Evolutionary conservation across 2,888 invertebrate genomes (phyloP).

Genomic region (Rhimphoctona megacephalus): DNA sequence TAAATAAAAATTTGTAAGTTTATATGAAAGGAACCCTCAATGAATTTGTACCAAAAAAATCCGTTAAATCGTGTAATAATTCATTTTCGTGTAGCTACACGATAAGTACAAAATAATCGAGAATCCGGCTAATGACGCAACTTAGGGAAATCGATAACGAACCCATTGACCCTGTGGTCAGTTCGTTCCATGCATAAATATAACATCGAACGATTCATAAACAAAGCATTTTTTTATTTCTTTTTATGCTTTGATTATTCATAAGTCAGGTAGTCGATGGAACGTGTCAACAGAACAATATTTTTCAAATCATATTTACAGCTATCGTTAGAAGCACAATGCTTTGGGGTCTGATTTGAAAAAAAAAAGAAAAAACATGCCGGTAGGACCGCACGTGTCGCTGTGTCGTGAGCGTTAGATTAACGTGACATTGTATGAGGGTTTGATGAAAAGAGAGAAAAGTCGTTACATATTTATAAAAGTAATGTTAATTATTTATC

Average conservation of each 20-base stretch:
- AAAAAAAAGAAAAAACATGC: not conserved
- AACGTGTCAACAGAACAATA: not conserved
- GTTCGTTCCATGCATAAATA: slow-evolving; percentile 66
- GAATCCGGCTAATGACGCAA: slow-evolving; percentile 51
- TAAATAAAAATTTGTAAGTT: no score
- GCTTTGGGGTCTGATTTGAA: not conserved
- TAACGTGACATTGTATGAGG: not conserved
- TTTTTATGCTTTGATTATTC: not conserved
- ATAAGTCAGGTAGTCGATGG: not conserved
- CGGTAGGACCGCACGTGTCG: not conserved
- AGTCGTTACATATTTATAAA: not conserved
- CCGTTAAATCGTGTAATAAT: not conserved
- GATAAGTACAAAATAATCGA: not conserved
- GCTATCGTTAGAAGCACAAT: not conserved
- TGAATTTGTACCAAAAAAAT: not conserved
- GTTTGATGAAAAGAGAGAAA: not conserved
- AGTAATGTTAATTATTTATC: not conserved
- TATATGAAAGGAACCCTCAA: not conserved
- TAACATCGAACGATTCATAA: slow-evolving; percentile 44
- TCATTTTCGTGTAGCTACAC: not conserved
- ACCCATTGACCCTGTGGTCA: slow-evolving; percentile 65
- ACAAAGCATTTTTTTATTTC: slow-evolving; percentile 6
- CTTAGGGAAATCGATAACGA: slow-evolving; percentile 56
- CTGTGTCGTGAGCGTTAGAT: not conserved
- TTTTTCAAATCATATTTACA: not conserved